phyloP scores from a whole-genome alignment of 2,113 vertebrate species.

The Myiagra hebetior region DNA sequence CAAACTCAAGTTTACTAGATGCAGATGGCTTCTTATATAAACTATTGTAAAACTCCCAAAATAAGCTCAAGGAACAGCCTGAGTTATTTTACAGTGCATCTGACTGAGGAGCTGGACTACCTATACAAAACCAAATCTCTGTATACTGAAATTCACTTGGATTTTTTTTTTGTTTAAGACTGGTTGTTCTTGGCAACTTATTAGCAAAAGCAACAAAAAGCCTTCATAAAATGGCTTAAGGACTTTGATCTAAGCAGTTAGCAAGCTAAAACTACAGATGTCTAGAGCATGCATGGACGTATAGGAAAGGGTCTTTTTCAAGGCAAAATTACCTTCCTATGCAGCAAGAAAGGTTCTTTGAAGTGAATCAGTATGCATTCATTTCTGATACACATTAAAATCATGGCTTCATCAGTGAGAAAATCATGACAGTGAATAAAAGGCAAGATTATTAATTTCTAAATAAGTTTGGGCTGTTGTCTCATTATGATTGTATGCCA shows the following conservation, averaged over 20 bases:
- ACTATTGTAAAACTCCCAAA: not conserved
- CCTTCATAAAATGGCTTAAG: not conserved
- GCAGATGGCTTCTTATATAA: not conserved
- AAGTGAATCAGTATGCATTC: not conserved
- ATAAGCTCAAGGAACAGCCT: not conserved
- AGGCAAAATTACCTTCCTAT: not conserved
- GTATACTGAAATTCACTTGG: not conserved
- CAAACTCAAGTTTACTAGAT: not conserved
- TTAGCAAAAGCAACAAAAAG: not conserved
- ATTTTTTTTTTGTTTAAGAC: not conserved
- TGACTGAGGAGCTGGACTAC: not conserved
- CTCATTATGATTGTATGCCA: not conserved
- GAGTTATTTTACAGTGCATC: not conserved
- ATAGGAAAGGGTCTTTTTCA: not conserved
- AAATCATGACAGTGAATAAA: not conserved
- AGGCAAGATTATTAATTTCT: not conserved
- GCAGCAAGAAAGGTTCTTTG: not conserved
- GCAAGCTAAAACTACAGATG: not conserved
- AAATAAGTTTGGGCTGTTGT: not conserved
- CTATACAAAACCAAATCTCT: not conserved
- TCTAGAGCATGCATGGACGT: fast-evolving
- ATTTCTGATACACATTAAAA: not conserved
- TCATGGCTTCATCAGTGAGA: not conserved
- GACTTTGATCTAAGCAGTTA: not conserved
- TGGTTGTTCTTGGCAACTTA: not conserved